Evolutionary conservation across 2,113 vertebrate species (phyloP).

Genomic region (Chrysochloris asiatica): DNA sequence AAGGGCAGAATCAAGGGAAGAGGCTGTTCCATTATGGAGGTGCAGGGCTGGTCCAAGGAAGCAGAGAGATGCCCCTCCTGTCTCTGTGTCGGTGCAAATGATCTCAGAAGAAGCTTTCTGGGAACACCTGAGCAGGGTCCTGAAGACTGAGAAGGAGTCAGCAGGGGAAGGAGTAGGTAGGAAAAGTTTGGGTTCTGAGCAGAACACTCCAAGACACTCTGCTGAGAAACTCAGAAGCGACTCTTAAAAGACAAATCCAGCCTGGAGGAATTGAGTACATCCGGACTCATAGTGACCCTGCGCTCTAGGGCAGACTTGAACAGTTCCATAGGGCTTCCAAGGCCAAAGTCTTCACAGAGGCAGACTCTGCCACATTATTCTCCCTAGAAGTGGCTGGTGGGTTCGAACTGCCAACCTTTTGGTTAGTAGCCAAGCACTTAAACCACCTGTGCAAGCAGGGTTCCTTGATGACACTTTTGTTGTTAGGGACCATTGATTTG

Average conservation of each 20-base stretch:
- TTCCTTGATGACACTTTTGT: background rate
- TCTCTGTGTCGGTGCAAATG: background rate
- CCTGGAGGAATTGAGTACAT: too few relatives aligned
- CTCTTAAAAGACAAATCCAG: background rate
- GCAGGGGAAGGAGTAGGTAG: fast-evolving
- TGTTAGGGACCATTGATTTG: background rate
- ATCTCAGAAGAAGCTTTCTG: background rate
- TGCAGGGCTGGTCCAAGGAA: background rate
- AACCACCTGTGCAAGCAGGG: background rate
- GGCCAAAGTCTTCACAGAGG: too few relatives aligned
- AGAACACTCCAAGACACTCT: background rate
- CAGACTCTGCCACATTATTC: background rate
- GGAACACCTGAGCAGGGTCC: background rate
- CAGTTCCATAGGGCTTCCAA: too few relatives aligned
- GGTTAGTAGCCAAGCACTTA: background rate
- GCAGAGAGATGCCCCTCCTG: background rate
- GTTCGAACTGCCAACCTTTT: background rate
- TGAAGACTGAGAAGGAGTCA: fast-evolving
- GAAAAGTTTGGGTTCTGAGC: background rate
- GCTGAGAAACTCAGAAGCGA: background rate
- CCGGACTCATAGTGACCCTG: too few relatives aligned
- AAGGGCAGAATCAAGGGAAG: background rate
- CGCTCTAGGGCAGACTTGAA: too few relatives aligned
- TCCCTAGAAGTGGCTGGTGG: background rate
- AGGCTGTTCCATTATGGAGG: background rate